Evolutionary conservation across 2,797 vertebrate genomes (phyloP), one percentile per base, ranked within the genome.

Genomic region (Thripadectes ignobilis): DNA sequence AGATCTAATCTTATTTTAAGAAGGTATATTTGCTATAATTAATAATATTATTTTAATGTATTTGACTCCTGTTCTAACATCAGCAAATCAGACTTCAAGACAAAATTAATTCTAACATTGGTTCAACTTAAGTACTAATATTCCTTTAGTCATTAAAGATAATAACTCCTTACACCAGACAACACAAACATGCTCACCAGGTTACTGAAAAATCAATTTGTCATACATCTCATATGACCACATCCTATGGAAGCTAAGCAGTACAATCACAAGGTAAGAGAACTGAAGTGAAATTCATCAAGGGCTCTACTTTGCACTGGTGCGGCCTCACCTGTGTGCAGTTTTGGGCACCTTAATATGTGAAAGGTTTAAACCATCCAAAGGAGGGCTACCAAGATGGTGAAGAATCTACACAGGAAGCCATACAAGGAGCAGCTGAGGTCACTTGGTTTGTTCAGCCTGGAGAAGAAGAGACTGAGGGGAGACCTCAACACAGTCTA

Each of bases 341-440:
- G 39, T 54, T 84, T 72, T 14, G 15, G 30, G 21, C 20, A 19
- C 30, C 18, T 41, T 30, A 78, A 41, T 21, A 18, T 6, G 30
- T 18, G 39, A 54, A 72, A 66, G 9, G 16, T 59, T 52, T 11
- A 54, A 59, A 46, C 51, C 5, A 7, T 11, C 59, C 4, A 8
- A 65, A 59, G 3, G 30, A 72, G 48, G 63, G 34, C 15, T 26
- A 39, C 24, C 11, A 49, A 48, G 45, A 58, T 32, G 45, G 26
- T 23, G 45, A 77, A 59, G 30, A 22, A 5, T 34, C n/a, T 41
- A 46, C 14, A 52, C 12, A 12, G 21, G 10, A 77, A 46, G 22
- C n/a, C 0, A 0, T 5, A 12, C 3, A 18, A 71, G 21, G 17
- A 58, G 3, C 1, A 2, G 10, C 6, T 72, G 58, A 66, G 30